Base-by-base conservation (phyloP, 2,888 invertebrate genomes). In the Embidobia sp. region DNA sequence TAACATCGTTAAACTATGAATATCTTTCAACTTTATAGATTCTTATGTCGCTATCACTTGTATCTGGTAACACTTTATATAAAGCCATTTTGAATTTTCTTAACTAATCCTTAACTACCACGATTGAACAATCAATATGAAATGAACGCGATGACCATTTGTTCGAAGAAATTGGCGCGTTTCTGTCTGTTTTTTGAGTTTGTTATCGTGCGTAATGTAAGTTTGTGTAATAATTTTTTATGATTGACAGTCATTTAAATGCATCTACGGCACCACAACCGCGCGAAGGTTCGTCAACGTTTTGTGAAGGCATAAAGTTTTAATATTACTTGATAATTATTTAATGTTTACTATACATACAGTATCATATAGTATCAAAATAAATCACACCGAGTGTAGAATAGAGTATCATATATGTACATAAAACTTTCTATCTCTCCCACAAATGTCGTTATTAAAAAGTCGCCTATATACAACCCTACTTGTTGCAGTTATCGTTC, bases 361-460 rank as follows among this genome's bases (percentile, higher is more conserved):
- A 77, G 64, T 77, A 73, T 72, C 63, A 73, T 77, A 77, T 86
- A 86, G 87, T 88, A 88, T 88, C 87, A 88, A 88, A 88, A 88
- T 87, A 88, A 88, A 88, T 85, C 87, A 85, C 87, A 87, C 85
- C 85, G 78, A 88, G 86, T 86, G 85, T 87, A 88, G 85, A 88
- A 82, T 84, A 87, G 86, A 88, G 81, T 86, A 84, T 87, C 81
- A 82, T 84, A 85, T 87, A 86, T 87, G 81, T 87, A 87, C 87
- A 84, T 80, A 78, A 81, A 86, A 84, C 66, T 83, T 81, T 78
- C 80, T 80, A 79, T 79, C 46, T 63, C 46, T 77, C 59, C 66
- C 72, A 57, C 77, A 73, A 77, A 55, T 75, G 51, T 81, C 72
- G 75, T 81, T 80, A 81, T 82, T 80, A 84, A 82, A 84, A 84